Percentiles rank a stretch among this genome's conserved stretches.
Conservation (phyloP, 2,797 vertebrate genomes). For the Echiichthys vipera region DNA sequence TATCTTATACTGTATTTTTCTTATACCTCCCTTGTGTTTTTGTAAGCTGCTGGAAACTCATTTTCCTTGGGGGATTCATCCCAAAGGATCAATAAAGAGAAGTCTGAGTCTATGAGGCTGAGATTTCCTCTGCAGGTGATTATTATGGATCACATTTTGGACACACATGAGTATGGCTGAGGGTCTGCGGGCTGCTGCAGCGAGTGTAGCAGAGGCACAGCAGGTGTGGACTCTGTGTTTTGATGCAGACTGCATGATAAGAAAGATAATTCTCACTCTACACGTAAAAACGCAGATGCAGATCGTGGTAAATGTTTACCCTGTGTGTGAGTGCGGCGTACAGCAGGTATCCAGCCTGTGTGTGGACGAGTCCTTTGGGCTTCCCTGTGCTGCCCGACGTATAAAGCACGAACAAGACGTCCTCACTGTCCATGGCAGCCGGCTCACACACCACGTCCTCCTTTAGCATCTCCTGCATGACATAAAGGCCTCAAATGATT, state of each 20-base stretch:
- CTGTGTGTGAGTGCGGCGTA: slow-evolving; percentile 91
- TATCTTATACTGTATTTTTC: too few relatives aligned
- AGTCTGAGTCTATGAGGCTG: too few relatives aligned
- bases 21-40: too few relatives aligned
- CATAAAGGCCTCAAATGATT: background rate
- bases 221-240: too few relatives aligned
- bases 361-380: slow-evolving; percentile 95
- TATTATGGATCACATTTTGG: background rate
- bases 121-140: slow-evolving; percentile 8
- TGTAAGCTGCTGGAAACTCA: too few relatives aligned
- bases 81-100: too few relatives aligned
- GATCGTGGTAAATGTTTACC: slow-evolving; percentile 76
- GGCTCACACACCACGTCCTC: slow-evolving; percentile 87
- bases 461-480: slow-evolving; percentile 88
- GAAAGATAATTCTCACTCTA: background rate
- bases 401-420: slow-evolving; percentile 93
- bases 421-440: slow-evolving; percentile 93
- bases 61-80: too few relatives aligned
- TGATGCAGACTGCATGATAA: too few relatives aligned
- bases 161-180: too few relatives aligned
- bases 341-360: slow-evolving; percentile 95
- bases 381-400: slow-evolving; percentile 96
- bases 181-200: too few relatives aligned
- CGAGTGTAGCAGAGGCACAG: too few relatives aligned
- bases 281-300: background rate